Base-by-base conservation (phyloP, 2,888 invertebrate species). In the Teleiodes luculella region DNA sequence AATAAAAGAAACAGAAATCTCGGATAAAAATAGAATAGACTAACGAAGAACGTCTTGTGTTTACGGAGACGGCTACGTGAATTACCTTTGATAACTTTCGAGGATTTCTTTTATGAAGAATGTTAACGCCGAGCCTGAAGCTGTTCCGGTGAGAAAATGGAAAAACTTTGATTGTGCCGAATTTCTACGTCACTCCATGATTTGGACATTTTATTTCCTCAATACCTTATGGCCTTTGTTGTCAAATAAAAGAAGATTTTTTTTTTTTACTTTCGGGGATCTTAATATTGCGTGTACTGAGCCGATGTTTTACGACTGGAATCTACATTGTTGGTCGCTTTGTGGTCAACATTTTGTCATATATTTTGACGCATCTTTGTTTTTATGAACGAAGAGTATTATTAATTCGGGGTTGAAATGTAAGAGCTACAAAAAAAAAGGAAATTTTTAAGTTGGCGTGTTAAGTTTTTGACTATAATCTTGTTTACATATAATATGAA, bases 91-190 rank as follows among this genome's bases (percentile, higher is more conserved):
- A 24, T n/a, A 76, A 75, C 72, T 78, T 72, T 68, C 63, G 67
- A 68, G 58, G 62, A 64, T 71, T 71, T 68, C 67, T 63, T 58
- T 52, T 61, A 52, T 49, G 55, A 67, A 63, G 62, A 61, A 65
- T 63, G 62, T 61, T 60, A 60, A 62, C 60, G 45, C 58, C 37
- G 63, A 64, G 78, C 78, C 78, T 66, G 67, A 75, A 80, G 77
- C 76, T 71, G 70, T 77, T 74, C 66, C 70, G 65, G 62, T 70
- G 62, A 63, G 64, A 77, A 83, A 86, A 86, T 86, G 87, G 85
- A 85, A 86, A 86, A 85, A 86, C 80, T 86, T 85, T 83, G 83
- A 84, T 80, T 85, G 83, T 79, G 69, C 65, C 66, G 66, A 62
- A 67, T 76, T 77, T 83, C 80, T 83, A 81, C 79, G 83, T 82